Evolutionary conservation across 2,888 invertebrate species (phyloP).

Genomic region (Meganola albula): DNA sequence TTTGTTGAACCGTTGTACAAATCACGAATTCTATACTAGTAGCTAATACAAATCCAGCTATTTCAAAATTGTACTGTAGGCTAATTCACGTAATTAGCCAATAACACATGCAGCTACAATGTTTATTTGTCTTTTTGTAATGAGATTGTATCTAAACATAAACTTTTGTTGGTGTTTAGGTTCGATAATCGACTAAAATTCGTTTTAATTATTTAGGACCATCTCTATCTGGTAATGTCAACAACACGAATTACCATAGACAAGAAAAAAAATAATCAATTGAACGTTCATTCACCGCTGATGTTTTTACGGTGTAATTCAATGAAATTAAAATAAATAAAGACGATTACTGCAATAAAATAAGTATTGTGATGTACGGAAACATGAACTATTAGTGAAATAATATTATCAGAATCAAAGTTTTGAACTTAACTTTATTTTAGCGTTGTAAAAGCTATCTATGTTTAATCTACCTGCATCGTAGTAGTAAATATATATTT

Average conservation of each 20-base stretch:
- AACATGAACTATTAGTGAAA: conserved; percentile 63
- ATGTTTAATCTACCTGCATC: conserved; percentile 72
- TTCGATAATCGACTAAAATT: conserved; percentile 23
- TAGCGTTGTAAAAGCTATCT: conserved; percentile 49
- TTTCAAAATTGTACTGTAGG: too few species aligned
- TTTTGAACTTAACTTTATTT: conserved; percentile 44
- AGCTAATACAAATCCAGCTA: too few species aligned
- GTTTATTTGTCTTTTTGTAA: too few species aligned
- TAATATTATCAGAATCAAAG: conserved; percentile 45
- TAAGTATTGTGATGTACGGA: conserved; percentile 50
- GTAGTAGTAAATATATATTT: conserved; percentile 66
- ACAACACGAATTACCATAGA: conserved; percentile 38
- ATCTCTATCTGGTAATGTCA: conserved; percentile 47
- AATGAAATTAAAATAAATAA: conserved; percentile 70
- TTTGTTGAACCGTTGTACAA: too few species aligned
- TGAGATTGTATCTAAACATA: too few species aligned
- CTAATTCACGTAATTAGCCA: too few species aligned
- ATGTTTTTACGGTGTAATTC: conserved; percentile 75
- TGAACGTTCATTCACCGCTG: conserved; percentile 77
- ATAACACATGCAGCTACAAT: too few species aligned
- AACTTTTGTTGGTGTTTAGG: too few species aligned
- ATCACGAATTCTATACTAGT: too few species aligned
- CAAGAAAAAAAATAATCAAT: conserved; percentile 52
- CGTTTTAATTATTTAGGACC: too few species aligned
- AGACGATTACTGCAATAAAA: conserved; percentile 59